Conservation (phyloP, 2,797 vertebrate species). For the Eulemur rubriventer region DNA sequence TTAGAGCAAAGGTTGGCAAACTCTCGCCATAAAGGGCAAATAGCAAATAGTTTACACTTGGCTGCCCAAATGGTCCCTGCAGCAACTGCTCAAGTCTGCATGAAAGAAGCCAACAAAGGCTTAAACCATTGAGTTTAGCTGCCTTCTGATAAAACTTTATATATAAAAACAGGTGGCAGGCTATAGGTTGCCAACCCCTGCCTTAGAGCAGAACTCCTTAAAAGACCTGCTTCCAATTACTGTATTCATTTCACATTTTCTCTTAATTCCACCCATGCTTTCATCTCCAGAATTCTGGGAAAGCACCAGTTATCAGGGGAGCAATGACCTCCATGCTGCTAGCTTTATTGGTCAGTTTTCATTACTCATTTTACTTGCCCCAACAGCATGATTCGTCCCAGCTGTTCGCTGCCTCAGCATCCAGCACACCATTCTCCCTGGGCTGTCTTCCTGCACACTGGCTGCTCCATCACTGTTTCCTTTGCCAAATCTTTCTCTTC, state of each 20-base stretch:
- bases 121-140: not conserved
- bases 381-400: not conserved
- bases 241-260: not conserved
- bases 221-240: not conserved
- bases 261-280: not conserved
- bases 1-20: not conserved
- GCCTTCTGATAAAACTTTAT: not conserved
- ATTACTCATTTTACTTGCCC: not conserved
- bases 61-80: not conserved
- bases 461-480: not conserved
- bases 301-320: not conserved
- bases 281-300: not conserved
- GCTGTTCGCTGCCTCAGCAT: too few species aligned
- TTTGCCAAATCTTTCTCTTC: not conserved
- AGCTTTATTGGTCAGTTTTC: not conserved
- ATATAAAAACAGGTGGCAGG: not conserved
- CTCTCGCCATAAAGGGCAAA: not conserved
- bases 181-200: not conserved
- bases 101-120: not conserved
- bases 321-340: not conserved
- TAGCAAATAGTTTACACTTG: not conserved
- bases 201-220: not conserved
- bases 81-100: not conserved
- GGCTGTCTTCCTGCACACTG: too few species aligned
- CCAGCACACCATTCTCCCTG: not conserved